Evolutionary conservation across 64 coral and sea anemone species (phyloP), one percentile per base, ranked within the genome.

Genomic region (Astreopora myriophthalma): DNA sequence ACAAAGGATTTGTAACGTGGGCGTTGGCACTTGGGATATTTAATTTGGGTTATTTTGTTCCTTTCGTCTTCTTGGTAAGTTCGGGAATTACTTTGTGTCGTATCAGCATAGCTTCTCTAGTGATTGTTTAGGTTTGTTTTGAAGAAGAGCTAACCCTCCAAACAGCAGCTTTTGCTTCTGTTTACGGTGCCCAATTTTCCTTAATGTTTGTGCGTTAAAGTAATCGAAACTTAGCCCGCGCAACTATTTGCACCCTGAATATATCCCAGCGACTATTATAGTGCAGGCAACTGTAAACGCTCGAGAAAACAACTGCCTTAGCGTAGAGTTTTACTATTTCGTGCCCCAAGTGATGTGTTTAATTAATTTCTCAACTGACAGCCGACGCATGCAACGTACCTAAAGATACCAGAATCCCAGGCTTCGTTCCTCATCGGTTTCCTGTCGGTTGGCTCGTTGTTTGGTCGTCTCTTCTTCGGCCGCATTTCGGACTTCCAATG

Each of bases 1-100:
- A 94, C 38, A 94, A 94, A 40, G 92, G 74, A n/a, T 94, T 88
- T 28, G 40, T 94, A n/a, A 86, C 89, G 24, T 94, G 92, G 92
- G 48, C 87, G 16, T 38, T 78, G 3, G 92, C 87, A 16, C 74
- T 94, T 26, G 92, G 86, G 4, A 76, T 94, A 13, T 75, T 89
- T 4, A 75, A 88, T 5, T 71, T 94, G 46, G 92, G 92, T 2
- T 94, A 88, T 52, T 94, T 88, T 69, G 79, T 94, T 66, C 85
- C 86, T 24, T 94, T 40, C 17, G 85, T 94, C 11, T 86, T 89
- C 24, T 78, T 94, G 86, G 86, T 94, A 82, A 88, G 85, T 87
- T 34, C 26, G 11, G n/a, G 26, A 29, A 33, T 75, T 31, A 38
- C 40, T 25, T 44, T 1, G 12, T 35, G 16, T 20, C 52, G 52